Evolutionary conservation across 64 coral and sea anemone genomes (phyloP), one percentile per base, ranked within the genome.

Genomic region (Stichodactyla mertensii): DNA sequence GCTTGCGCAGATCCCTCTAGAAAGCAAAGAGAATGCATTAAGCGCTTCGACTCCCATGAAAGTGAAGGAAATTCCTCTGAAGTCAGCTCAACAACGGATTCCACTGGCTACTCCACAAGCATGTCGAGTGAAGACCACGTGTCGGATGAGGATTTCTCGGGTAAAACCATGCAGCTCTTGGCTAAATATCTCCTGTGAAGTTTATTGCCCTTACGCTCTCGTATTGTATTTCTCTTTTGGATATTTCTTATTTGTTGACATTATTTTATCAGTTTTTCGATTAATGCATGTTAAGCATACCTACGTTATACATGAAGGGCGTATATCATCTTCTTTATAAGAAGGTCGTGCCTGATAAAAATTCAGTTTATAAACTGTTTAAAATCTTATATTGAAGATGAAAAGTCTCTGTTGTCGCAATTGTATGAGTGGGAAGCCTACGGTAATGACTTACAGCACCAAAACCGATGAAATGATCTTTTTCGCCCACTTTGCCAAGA

Each of bases 101-200:
- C 83, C 4, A 64, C 83, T 31, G 83, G 60, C 60, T 57, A 85
- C 6, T 64, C 55, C 20, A 81, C 51, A 53, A 55, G 78, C 53
- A 81, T 52, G 54, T 85, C 83, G 5, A 85, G 56, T 64, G 83
- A 85, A 85, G 83, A 55, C 14, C 83, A 58, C 24, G n/a, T 57
- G 51, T 85, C 83, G 16, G 83, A 85, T 64, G 83, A 85, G 55
- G 55, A 85, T 64, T 85, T 24, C 27, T 85, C 83, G 53, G 83
- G 83, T 85, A 85, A 85, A 58, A 61, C 53, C 78, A 27, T 74
- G 69, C 69, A 26, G 69, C 23, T 11, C 11, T 66, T 66, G 62
- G 62, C 18, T 66, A 74, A 31, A 26, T 74, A 28, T 31, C 69
- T 27, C 12, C 69, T 66, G 4, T 74, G 69, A 31, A 74, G 69